phyloP scores from a whole-genome alignment of 2,888 invertebrate genomes.

The Lasioglossum leucozonium region DNA sequence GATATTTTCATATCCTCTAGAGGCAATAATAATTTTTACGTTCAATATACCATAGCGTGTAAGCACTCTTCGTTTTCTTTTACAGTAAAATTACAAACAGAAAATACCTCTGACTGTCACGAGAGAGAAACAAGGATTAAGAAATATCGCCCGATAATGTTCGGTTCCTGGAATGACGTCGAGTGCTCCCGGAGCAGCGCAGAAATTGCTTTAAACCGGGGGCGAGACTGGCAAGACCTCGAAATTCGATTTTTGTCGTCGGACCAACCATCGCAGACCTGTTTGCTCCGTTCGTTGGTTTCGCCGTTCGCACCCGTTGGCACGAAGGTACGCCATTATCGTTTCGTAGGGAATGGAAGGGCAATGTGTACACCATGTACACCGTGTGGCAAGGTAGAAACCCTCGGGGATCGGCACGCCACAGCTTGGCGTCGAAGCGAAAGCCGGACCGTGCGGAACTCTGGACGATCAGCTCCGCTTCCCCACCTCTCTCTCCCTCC shows the following conservation, averaged over 20 bases:
- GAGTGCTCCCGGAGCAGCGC: background rate
- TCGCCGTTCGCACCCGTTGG: background rate
- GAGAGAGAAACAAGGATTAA: too few relatives aligned
- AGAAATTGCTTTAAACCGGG: background rate
- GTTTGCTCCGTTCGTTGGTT: slow-evolving; percentile 2
- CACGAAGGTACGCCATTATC: slow-evolving; percentile 63
- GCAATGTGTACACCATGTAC: slow-evolving; percentile 51
- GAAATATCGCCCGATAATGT: too few relatives aligned
- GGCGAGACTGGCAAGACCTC: background rate
- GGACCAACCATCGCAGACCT: background rate
- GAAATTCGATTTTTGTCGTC: background rate
- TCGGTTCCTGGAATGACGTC: background rate
- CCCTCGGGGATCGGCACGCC: slow-evolving; percentile 43
- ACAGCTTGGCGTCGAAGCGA: background rate
- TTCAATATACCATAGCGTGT: too few relatives aligned
- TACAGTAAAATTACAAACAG: too few relatives aligned
- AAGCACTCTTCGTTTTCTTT: too few relatives aligned
- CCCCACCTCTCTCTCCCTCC: too few relatives aligned
- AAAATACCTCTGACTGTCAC: too few relatives aligned
- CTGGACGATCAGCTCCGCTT: slow-evolving; percentile 26
- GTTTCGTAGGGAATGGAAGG: slow-evolving; percentile 61
- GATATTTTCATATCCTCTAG: too few relatives aligned
- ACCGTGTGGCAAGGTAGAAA: slow-evolving; percentile 1
- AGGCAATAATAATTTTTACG: too few relatives aligned
- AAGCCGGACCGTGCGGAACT: background rate